A percentile compares a stretch with the other conserved stretches of the same genome.
Evolutionary conservation across 2,797 vertebrate genomes (phyloP).

Genomic region (Artibeus jamaicensis): DNA sequence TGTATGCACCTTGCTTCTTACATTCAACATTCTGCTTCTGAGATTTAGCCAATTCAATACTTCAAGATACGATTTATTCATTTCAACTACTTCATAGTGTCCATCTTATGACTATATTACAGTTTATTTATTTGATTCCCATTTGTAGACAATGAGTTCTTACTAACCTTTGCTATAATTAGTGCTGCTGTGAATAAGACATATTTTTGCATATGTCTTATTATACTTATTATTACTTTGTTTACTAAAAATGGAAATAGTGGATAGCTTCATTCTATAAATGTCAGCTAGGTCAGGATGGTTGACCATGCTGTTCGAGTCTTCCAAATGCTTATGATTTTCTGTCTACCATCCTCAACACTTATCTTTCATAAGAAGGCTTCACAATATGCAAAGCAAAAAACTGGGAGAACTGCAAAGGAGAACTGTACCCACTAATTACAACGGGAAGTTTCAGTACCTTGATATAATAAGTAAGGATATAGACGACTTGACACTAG

Average conservation of each 20-base stretch:
- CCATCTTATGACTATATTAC: background rate
- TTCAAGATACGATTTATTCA: background rate
- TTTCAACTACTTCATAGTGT: background rate
- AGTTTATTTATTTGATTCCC: background rate
- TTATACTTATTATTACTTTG: background rate
- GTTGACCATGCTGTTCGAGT: background rate
- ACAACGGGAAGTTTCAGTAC: background rate
- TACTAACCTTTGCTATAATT: background rate
- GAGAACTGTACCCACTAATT: background rate
- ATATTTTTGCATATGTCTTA: background rate
- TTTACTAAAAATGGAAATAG: background rate
- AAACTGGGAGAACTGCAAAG: background rate
- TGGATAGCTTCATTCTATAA: background rate
- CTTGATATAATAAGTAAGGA: background rate
- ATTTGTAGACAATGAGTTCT: background rate
- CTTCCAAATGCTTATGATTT: background rate
- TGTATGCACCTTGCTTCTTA: background rate
- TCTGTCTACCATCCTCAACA: background rate
- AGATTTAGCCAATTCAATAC: background rate
- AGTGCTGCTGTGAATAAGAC: background rate
- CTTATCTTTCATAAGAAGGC: background rate
- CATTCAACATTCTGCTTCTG: constrained; percentile 18
- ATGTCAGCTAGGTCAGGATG: background rate
- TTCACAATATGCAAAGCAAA: background rate
- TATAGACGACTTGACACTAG: background rate